phyloP scores from a whole-genome alignment of 2,797 vertebrate genomes.

The Glyptemys insculpta region DNA sequence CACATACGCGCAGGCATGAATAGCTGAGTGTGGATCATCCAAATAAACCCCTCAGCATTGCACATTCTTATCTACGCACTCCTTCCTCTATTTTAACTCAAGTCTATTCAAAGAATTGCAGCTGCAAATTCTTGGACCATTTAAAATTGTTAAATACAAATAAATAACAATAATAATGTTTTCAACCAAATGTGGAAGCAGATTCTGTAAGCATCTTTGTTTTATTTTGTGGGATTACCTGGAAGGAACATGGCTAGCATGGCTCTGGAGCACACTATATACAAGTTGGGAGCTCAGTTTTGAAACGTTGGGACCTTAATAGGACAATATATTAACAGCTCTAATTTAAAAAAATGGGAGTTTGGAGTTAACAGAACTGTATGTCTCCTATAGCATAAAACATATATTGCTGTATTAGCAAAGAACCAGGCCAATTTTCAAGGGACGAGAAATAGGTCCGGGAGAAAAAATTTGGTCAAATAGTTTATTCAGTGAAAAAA shows the following conservation, averaged over 20 bases:
- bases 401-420: background rate
- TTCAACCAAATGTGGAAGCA: background rate
- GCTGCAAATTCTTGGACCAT: slow-evolving; percentile 2
- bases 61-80: background rate
- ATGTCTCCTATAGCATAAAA: background rate
- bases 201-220: background rate
- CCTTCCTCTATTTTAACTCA: background rate
- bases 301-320: background rate
- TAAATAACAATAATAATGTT: background rate
- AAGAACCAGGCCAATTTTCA: background rate
- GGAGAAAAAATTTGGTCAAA: background rate
- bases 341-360: background rate
- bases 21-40: slow-evolving; percentile 62
- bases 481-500: background rate
- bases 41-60: slow-evolving; percentile 31
- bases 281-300: rapidly evolving
- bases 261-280: background rate
- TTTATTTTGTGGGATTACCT: background rate
- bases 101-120: background rate
- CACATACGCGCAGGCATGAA: slow-evolving; percentile 42
- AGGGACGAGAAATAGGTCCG: background rate
- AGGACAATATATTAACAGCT: rapidly evolving
- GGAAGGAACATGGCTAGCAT: background rate
- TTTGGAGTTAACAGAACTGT: background rate
- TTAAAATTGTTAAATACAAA: background rate